A percentile compares a stretch with the other conserved stretches of the same genome.
These are phyloP conservation scores for Apocrypta bakeri DNA, from an alignment of 1,140 invertebrate genomes.

Conservation along the genomic window DNA sequence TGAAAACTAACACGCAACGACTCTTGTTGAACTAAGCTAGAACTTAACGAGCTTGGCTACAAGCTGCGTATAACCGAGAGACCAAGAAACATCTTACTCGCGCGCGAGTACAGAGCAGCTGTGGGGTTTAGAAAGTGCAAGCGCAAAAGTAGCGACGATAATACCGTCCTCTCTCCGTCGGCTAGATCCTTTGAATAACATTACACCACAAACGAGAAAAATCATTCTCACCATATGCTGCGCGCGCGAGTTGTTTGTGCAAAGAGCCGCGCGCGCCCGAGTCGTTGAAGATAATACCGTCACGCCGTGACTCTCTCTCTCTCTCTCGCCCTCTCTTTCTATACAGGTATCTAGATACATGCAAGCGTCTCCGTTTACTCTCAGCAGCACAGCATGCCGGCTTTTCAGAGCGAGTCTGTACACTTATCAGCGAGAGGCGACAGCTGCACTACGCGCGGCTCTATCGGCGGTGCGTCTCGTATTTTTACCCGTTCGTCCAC, in stretches of 20 bases:
- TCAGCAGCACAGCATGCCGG: neutral
- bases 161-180: slow-evolving; percentile 1
- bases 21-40: neutral
- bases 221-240: slow-evolving; percentile 43
- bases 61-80: neutral
- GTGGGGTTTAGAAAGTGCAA: neutral
- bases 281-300: neutral
- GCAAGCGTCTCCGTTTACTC: slow-evolving; percentile 1
- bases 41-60: neutral
- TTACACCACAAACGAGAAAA: slow-evolving; percentile 24
- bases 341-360: neutral
- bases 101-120: neutral
- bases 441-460: slow-evolving; percentile 41
- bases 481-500: neutral
- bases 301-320: neutral
- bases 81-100: neutral
- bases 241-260: slow-evolving; percentile 39
- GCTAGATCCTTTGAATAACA: slow-evolving; percentile 42
- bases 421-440: slow-evolving; percentile 38
- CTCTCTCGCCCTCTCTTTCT: neutral
- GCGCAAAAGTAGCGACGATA: neutral
- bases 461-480: neutral
- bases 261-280: neutral
- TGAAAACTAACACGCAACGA: neutral
- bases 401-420: neutral